These are phyloP conservation scores for Capreolus pygargus DNA, from an alignment of 2,113 vertebrate species.

Conservation along the genomic window DNA sequence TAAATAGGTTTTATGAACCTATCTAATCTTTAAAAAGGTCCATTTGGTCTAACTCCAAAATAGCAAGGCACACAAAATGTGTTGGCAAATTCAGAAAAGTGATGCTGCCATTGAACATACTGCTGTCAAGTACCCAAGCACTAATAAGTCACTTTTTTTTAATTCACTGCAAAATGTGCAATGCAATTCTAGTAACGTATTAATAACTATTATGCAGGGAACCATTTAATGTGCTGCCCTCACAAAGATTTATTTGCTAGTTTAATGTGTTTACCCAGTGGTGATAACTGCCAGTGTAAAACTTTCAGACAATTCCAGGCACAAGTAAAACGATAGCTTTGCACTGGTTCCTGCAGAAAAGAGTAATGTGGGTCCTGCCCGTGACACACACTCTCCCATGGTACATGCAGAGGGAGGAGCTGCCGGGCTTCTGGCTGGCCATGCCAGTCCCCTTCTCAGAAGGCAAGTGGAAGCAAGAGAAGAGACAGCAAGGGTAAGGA, in stretches of 20 bases:
- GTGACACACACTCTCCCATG: accelerated
- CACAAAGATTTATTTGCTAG: background rate
- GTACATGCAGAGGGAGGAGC: background rate
- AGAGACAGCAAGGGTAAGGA: background rate
- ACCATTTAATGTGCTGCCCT: background rate
- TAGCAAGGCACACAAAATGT: background rate
- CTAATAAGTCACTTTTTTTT: slow-evolving; percentile 39
- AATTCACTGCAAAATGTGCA: slow-evolving; percentile 9
- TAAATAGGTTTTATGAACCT: background rate
- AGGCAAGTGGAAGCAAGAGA: background rate
- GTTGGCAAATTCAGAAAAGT: background rate
- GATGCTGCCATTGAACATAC: background rate
- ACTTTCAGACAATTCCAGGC: background rate
- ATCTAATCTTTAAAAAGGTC: background rate
- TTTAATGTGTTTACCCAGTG: slow-evolving; percentile 10
- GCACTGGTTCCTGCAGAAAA: background rate
- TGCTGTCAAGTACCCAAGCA: slow-evolving; percentile 8
- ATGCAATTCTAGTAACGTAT: slow-evolving; percentile 35
- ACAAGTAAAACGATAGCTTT: background rate
- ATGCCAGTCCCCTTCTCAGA: background rate
- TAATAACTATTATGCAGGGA: slow-evolving; percentile 23
- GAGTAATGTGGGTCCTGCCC: accelerated
- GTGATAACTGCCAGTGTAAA: background rate
- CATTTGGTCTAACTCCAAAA: slow-evolving; percentile 35
- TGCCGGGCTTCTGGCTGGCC: background rate